A percentile compares a stretch with the other conserved stretches of the same genome.
These are phyloP conservation scores for Crenichthys baileyi DNA, from an alignment of 2,797 vertebrate species.

Conservation along the genomic window DNA sequence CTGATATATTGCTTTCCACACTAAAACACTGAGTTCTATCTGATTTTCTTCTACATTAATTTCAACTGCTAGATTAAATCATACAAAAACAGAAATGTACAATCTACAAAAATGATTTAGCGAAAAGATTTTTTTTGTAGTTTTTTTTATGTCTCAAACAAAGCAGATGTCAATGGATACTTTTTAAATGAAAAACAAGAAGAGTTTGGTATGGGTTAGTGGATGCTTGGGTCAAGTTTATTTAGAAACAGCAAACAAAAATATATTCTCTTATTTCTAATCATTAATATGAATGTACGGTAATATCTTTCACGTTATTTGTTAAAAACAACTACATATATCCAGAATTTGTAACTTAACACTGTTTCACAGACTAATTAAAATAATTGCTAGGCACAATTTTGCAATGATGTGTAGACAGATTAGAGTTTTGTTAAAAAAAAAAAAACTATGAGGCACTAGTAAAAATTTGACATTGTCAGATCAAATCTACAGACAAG, in stretches of 20 bases:
- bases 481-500: slow-evolving; percentile 23
- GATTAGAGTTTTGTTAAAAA: slow-evolving; percentile 6
- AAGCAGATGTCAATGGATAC: slow-evolving; percentile 12
- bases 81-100: neutral
- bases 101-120: neutral
- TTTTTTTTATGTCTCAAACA: neutral
- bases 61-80: neutral
- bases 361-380: slow-evolving; percentile 40
- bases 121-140: neutral
- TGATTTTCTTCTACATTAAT: neutral
- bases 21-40: neutral
- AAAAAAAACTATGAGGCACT: slow-evolving; percentile 34
- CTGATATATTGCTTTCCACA: too few relatives aligned
- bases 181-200: slow-evolving; percentile 49
- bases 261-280: slow-evolving; percentile 33
- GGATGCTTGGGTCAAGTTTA: slow-evolving; percentile 73
- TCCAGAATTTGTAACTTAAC: slow-evolving; percentile 24
- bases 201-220: slow-evolving; percentile 41
- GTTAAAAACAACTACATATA: slow-evolving; percentile 18
- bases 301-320: slow-evolving; percentile 40
- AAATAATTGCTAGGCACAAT: slow-evolving; percentile 16
- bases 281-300: slow-evolving; percentile 23
- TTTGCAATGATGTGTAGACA: slow-evolving; percentile 6
- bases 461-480: slow-evolving; percentile 4
- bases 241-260: slow-evolving; percentile 72